Conservation (phyloP, 1,140 invertebrate genomes). For the Calliphora vicina region DNA sequence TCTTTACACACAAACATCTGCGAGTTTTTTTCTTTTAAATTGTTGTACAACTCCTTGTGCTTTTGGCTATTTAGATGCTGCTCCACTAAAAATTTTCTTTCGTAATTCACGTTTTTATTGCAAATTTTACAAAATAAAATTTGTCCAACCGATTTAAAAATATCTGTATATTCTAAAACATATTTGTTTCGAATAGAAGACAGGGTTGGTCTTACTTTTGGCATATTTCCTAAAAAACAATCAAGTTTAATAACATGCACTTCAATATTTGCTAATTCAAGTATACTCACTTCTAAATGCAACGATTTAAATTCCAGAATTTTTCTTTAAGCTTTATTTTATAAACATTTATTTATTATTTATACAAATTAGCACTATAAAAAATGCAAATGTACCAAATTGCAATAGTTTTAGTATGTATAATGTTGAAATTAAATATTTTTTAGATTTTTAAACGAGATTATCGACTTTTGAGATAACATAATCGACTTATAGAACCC, state of each 20-base stretch:
- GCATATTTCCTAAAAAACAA: neutral
- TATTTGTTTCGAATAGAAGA: neutral
- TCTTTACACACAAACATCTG: neutral
- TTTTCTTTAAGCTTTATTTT: neutral
- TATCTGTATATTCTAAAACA: neutral
- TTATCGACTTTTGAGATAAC: neutral
- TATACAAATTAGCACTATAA: neutral
- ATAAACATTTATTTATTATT: neutral
- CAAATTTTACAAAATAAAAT: neutral
- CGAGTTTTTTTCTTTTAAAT: neutral
- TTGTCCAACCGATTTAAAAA: neutral
- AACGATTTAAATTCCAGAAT: neutral
- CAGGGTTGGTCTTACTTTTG: neutral
- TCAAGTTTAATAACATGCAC: neutral
- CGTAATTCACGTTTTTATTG: no score
- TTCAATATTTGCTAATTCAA: neutral
- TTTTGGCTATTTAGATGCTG: neutral
- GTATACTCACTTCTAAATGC: neutral
- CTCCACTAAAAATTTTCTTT: neutral
- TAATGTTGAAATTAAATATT: neutral
- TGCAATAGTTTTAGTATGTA: neutral
- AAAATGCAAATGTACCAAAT: no score
- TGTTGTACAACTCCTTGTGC: neutral
- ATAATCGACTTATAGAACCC: neutral
- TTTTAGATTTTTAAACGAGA: neutral